Conservation (phyloP, 2,797 vertebrate genomes). For the Chiloscyllium punctatum region DNA sequence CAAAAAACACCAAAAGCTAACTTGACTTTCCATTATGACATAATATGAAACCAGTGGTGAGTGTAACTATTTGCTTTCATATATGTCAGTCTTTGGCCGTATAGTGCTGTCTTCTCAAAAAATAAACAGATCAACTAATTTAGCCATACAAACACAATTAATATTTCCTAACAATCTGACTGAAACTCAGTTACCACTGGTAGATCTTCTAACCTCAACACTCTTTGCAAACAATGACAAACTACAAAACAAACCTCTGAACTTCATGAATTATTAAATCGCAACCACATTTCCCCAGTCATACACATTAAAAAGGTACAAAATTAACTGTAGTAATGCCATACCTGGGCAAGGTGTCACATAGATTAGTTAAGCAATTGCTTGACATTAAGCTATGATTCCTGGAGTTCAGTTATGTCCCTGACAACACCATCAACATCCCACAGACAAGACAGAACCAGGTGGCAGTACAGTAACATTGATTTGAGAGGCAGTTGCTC, state of each 20-base stretch:
- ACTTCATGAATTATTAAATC: neutral
- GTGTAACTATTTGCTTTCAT: neutral
- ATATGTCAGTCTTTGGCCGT: constrained; percentile 40
- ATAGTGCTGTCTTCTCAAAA: constrained; percentile 43
- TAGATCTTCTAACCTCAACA: neutral
- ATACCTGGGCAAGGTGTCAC: too few relatives aligned
- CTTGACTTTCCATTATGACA: neutral
- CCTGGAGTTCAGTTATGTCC: too few relatives aligned
- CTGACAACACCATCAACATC: too few relatives aligned
- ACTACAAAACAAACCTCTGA: neutral
- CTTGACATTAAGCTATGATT: too few relatives aligned
- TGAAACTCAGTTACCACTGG: neutral
- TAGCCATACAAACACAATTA: neutral
- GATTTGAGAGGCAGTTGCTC: too few relatives aligned
- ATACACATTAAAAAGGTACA: neutral
- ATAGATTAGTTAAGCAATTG: too few relatives aligned
- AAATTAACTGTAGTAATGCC: neutral
- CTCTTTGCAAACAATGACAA: neutral
- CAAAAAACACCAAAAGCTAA: neutral
- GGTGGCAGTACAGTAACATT: too few relatives aligned
- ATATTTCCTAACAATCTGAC: neutral
- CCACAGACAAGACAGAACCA: too few relatives aligned
- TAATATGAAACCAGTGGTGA: neutral
- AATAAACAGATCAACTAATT: accelerated
- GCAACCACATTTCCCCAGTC: neutral